A percentile compares a stretch with the other conserved stretches of the same genome.
Conservation (phyloP, 37 sponge, comb jelly and placozoan species). For the Bolinopsis microptera region DNA sequence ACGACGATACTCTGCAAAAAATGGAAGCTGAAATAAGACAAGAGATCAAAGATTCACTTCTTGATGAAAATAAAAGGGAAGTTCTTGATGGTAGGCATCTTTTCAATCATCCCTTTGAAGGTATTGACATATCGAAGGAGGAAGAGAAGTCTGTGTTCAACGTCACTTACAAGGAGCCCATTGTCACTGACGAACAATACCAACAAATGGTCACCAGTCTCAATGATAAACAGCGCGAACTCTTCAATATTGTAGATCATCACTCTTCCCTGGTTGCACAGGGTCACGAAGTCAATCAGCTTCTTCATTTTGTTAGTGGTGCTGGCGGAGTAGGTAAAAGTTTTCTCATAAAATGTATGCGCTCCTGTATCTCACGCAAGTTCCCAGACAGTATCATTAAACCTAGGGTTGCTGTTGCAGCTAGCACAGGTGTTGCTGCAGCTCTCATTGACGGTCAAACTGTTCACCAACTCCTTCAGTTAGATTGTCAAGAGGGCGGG, state of each 20-base stretch:
- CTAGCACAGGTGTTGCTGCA: neutral
- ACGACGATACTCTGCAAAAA: neutral
- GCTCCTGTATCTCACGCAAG: neutral
- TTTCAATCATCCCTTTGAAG: neutral
- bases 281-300: neutral
- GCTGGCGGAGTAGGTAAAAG: conserved; percentile 11
- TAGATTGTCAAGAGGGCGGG: neutral
- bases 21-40: neutral
- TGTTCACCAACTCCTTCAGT: neutral
- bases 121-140: neutral
- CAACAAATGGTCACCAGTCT: neutral
- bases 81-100: neutral
- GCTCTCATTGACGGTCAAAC: conserved; percentile 19
- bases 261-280: neutral
- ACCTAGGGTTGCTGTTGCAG: neutral
- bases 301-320: neutral
- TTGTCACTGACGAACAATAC: neutral
- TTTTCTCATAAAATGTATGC: neutral
- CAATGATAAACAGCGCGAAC: neutral
- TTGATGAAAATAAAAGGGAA: neutral
- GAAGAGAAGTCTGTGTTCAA: neutral
- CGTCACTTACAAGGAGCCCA: neutral
- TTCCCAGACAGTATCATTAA: neutral
- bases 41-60: neutral
- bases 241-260: neutral